phyloP scores from a whole-genome alignment of 2,888 invertebrate species.

The Dorcus parallelipipedus region DNA sequence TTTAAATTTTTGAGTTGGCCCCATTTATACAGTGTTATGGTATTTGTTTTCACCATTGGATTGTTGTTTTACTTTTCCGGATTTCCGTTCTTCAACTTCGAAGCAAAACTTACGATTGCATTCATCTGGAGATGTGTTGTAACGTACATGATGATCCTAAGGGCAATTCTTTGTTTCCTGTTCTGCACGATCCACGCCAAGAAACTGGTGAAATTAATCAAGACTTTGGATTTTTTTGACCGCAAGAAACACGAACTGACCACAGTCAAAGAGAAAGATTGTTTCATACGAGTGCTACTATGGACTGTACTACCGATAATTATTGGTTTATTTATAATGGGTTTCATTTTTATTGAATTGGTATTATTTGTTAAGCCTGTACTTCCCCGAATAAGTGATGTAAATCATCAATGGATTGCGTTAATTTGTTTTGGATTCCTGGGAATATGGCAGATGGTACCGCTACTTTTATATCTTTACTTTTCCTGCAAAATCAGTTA shows the following conservation, averaged over 20 bases:
- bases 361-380: not conserved
- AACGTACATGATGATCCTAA: conserved; percentile 4
- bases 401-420: not conserved
- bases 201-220: conserved; percentile 11
- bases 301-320: conserved; percentile 1
- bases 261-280: not conserved
- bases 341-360: not conserved
- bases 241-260: not conserved
- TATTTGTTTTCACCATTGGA: conserved; percentile 17
- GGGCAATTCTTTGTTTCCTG: conserved; percentile 12
- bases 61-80: conserved; percentile 20
- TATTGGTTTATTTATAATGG: not conserved
- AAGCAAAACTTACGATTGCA: not conserved
- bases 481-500: conserved; percentile 2
- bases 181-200: conserved; percentile 11
- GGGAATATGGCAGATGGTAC: conserved; percentile 7
- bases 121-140: conserved; percentile 10
- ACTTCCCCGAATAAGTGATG: not conserved
- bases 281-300: not conserved
- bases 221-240: conserved; percentile 14
- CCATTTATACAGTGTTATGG: conserved; percentile 19
- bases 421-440: not conserved
- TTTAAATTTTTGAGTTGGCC: conserved; percentile 21
- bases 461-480: conserved; percentile 1
- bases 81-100: conserved; percentile 15